These are phyloP conservation scores for Lagodon rhomboides DNA, from an alignment of 2,797 vertebrate species.

Conservation along the genomic window DNA sequence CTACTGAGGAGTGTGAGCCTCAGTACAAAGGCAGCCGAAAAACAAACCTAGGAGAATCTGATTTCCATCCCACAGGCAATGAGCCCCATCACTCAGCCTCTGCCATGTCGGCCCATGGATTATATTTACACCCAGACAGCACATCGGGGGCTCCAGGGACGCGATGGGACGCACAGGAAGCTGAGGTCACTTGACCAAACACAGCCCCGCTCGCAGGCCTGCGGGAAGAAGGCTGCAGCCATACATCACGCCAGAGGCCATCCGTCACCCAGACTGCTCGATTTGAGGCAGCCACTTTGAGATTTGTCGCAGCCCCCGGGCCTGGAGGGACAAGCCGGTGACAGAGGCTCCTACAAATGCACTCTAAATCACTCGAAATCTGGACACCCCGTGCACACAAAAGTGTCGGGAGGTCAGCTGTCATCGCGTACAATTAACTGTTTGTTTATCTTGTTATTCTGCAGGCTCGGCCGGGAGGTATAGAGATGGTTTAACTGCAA, in stretches of 20 bases:
- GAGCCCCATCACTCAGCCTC: conserved; percentile 71
- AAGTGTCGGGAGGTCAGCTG: conserved; percentile 33
- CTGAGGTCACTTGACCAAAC: conserved; percentile 81
- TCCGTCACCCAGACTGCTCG: conserved; percentile 78
- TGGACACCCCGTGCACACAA: conserved; percentile 32
- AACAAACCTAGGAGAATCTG: conserved; percentile 59
- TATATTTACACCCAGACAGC: conserved; percentile 79
- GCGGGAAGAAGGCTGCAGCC: conserved; percentile 67
- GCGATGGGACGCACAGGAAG: conserved; percentile 58
- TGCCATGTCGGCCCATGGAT: conserved; percentile 62
- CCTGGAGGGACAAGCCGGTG: conserved; percentile 61
- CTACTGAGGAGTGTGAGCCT: not conserved
- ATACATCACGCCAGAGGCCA: conserved; percentile 77
- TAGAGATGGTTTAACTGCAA: not conserved
- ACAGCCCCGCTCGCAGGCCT: conserved; percentile 54
- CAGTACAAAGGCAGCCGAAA: conserved; percentile 35
- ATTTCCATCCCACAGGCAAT: conserved; percentile 65
- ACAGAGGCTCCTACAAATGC: conserved; percentile 56
- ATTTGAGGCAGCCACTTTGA: conserved; percentile 71
- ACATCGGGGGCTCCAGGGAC: conserved; percentile 69
- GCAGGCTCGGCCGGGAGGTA: too few species aligned
- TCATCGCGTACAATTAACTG: conserved; percentile 33
- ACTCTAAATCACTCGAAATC: conserved; percentile 41
- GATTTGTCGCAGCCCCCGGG: conserved; percentile 58
- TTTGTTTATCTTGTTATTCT: not conserved